Evolutionary conservation across 2,797 vertebrate species (phyloP).

Genomic region (Sebastes minor): DNA sequence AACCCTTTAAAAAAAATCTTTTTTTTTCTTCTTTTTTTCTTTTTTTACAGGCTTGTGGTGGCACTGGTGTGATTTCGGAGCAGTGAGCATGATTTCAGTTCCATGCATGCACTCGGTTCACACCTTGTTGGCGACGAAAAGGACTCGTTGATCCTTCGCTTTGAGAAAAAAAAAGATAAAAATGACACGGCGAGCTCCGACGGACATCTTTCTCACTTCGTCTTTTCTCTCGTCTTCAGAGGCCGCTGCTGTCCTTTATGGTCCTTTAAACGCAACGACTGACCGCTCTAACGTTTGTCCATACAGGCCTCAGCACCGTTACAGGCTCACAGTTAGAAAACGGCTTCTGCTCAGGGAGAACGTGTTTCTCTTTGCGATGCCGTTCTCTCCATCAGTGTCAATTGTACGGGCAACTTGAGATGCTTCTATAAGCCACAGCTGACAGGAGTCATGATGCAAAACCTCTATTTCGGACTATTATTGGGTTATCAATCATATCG

Average conservation of each 20-base stretch:
- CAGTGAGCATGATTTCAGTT: constrained; percentile 34
- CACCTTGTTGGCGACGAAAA: constrained; percentile 30
- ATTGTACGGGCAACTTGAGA: neutral
- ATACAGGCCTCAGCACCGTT: constrained; percentile 10
- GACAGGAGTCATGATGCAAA: neutral
- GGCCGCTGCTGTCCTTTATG: constrained; percentile 25
- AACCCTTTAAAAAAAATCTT: constrained; percentile 25
- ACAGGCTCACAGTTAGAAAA: constrained; percentile 16
- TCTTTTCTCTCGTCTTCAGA: constrained; percentile 24
- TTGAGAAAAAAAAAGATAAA: neutral
- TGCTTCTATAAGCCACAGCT: constrained; percentile 1
- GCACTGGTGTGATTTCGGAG: constrained; percentile 54
- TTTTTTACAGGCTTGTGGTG: constrained; percentile 54
- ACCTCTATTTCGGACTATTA: constrained; percentile 15
- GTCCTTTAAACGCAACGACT: constrained; percentile 17
- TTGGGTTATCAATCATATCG: constrained; percentile 1
- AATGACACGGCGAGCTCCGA: constrained; percentile 25
- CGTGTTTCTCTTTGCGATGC: neutral
- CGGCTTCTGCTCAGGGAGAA: constrained; percentile 9
- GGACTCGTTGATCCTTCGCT: constrained; percentile 42
- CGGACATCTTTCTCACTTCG: neutral
- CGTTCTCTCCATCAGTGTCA: constrained; percentile 12
- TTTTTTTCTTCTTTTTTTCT: neutral
- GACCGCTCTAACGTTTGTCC: constrained; percentile 7
- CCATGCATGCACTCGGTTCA: constrained; percentile 42